Percentiles rank a stretch among this genome's conserved stretches.
Conservation (phyloP, 2,888 invertebrate species). For the Aelia acuminata region DNA sequence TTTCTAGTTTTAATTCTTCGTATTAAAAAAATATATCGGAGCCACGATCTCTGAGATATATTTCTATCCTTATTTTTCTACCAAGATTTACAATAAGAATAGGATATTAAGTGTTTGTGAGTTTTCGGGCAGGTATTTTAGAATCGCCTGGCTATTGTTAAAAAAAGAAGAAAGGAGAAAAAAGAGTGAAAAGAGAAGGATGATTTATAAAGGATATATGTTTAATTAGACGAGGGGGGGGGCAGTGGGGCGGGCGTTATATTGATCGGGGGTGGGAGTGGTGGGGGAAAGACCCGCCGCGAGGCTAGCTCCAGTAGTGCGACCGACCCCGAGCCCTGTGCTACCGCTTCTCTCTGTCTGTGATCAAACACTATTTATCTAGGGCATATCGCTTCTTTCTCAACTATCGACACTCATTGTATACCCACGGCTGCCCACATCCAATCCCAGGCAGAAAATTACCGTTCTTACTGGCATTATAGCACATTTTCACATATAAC, state of each 20-base stretch:
- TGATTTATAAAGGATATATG: slow-evolving; percentile 59
- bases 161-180: not conserved
- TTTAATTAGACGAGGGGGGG: slow-evolving; percentile 52
- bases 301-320: slow-evolving; percentile 60
- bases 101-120: not conserved
- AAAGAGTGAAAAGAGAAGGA: slow-evolving; percentile 30
- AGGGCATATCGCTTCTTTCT: slow-evolving; percentile 18
- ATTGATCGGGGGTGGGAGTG: slow-evolving; percentile 42
- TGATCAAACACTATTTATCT: slow-evolving; percentile 40
- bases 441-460: not conserved
- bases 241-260: slow-evolving; percentile 47
- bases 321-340: slow-evolving; percentile 41
- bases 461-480: not conserved
- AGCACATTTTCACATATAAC: not conserved
- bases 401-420: not conserved
- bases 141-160: not conserved
- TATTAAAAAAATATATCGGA: not conserved
- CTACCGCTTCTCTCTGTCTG: slow-evolving; percentile 1
- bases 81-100: not conserved
- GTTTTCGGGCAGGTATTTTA: not conserved
- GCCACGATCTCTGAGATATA: not conserved
- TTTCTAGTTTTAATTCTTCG: not conserved
- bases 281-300: slow-evolving; percentile 47
- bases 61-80: not conserved
- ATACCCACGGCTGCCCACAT: not conserved